Base-by-base conservation (phyloP, 1,140 invertebrate species). In the Hydropsyche tenuis region DNA sequence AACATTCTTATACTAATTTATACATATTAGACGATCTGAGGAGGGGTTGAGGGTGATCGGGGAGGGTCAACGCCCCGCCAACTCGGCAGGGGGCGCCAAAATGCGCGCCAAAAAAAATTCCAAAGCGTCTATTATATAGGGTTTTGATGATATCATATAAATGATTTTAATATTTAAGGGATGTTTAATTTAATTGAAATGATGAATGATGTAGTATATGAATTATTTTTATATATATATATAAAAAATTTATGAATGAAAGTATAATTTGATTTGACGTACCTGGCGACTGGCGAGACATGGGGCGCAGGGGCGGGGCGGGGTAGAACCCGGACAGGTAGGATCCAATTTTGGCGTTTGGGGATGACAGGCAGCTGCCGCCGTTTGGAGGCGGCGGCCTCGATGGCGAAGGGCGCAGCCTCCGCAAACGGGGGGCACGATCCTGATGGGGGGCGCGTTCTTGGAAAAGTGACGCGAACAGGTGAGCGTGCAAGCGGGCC, bases 61-160 rank as follows among this genome's bases (percentile, higher is more conserved):
- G 51, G 16, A 27, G 5, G 7, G 9, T 9, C 56, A 2, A 37
- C 30, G 30, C 11, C 7, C 9, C 56, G 20, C 7, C 16, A 27
- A 25, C 56, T 23, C 56, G 22, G 56, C 56, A 23, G 56, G 56
- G 56, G 56, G 56, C 56, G 56, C 11, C 18, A 11, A 16, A 43
- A 42, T 43, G 14, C 14, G 30, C 42, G 42, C 27, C 63, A 45
- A 65, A 45, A 65, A 43, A 7, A 1, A 6, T n/a, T n/a, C n/a
- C 14, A 18, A 51, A 51, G 48, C 20, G 14, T n/a, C 14, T n/a
- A n/a, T n/a, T n/a, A n/a, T n/a, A n/a, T n/a, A n/a, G n/a, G n/a
- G n/a, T n/a, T n/a, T n/a, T n/a, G n/a, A n/a, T n/a, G n/a, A n/a
- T n/a, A n/a, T n/a, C n/a, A n/a, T n/a, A n/a, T n/a, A n/a, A n/a